Percentiles rank a stretch among this genome's conserved stretches.
Conservation (phyloP, 92 coral and sea anemone genomes). For the Anthopleura xanthogrammica region DNA sequence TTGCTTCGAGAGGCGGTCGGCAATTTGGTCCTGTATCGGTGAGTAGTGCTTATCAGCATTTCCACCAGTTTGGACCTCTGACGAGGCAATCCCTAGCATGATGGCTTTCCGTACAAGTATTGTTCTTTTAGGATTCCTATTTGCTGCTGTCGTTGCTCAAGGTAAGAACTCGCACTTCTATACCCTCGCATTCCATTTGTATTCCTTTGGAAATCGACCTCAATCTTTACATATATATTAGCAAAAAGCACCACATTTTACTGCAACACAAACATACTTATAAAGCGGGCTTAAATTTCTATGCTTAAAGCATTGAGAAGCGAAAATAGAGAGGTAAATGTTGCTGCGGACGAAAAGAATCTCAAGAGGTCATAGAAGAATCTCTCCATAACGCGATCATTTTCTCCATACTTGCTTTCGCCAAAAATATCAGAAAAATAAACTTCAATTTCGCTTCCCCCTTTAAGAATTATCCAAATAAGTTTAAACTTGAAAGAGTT, state of each 20-base stretch:
- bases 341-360: not conserved
- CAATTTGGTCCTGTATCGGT: constrained; percentile 39
- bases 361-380: not conserved
- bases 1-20: constrained; percentile 57
- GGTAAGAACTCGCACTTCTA: constrained; percentile 22
- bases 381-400: not conserved
- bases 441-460: not conserved
- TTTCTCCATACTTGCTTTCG: not conserved
- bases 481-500: not conserved
- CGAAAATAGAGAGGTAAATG: not conserved
- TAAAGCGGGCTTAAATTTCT: not conserved
- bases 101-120: constrained; percentile 37
- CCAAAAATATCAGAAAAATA: not conserved
- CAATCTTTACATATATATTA: not conserved
- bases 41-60: constrained; percentile 38
- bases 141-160: constrained; percentile 37
- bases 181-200: not conserved
- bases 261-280: not conserved
- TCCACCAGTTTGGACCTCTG: constrained; percentile 40
- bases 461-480: not conserved
- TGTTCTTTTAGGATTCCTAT: constrained; percentile 33
- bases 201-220: not conserved
- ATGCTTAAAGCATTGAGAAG: not conserved
- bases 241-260: not conserved
- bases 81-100: constrained; percentile 33